Evolutionary conservation across 2,888 invertebrate species (phyloP).

Genomic region (Siphlonurus alternatus): DNA sequence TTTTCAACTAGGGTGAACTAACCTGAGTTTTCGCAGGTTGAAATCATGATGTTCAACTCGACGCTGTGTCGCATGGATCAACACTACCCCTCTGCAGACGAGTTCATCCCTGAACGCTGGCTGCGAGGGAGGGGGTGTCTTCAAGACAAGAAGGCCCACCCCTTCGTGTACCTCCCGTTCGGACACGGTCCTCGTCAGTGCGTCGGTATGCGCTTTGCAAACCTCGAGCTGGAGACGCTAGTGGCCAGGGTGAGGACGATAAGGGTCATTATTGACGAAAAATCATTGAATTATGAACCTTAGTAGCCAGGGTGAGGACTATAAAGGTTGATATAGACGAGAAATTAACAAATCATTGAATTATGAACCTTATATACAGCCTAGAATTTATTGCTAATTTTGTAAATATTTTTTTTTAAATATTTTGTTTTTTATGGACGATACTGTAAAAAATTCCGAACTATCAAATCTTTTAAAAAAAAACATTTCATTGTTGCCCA

Average conservation of each 20-base stretch:
- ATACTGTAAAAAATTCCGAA: too few species aligned
- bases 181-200: conserved; percentile 51
- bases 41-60: conserved; percentile 20
- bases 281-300: too few species aligned
- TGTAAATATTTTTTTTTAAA: background rate
- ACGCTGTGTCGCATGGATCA: conserved; percentile 23
- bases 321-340: too few species aligned
- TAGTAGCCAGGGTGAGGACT: too few species aligned
- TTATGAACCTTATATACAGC: too few species aligned
- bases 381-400: too few species aligned
- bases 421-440: background rate
- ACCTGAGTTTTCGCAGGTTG: conserved; percentile 17
- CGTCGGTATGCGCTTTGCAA: conserved; percentile 52
- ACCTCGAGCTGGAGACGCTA: conserved; percentile 44
- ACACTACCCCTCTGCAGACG: conserved; percentile 36
- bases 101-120: conserved; percentile 53
- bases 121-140: conserved; percentile 26
- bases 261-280: too few species aligned
- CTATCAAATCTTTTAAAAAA: too few species aligned
- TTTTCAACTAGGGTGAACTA: too few species aligned
- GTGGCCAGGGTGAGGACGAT: conserved; percentile 24
- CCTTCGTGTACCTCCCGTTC: conserved; percentile 46
- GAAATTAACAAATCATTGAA: too few species aligned
- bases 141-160: conserved; percentile 16
- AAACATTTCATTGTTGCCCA: too few species aligned